A percentile compares a stretch with the other conserved stretches of the same genome.
Evolutionary conservation across 2,888 invertebrate genomes (phyloP).

Genomic region (Myopa tessellatipennis): DNA sequence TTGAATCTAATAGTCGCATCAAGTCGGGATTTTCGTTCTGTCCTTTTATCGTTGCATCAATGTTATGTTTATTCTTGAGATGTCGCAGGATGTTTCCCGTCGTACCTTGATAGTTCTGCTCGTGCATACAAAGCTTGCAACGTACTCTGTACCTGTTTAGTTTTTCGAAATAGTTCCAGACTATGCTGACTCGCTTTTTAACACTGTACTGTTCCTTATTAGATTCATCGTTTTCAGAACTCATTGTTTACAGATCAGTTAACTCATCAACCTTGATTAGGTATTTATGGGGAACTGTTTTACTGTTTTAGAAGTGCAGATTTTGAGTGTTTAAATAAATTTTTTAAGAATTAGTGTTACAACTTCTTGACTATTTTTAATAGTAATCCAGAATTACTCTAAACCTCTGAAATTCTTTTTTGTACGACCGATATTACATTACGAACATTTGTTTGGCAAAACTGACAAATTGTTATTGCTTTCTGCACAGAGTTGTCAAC

Average conservation of each 20-base stretch:
- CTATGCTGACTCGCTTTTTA: slow-evolving; percentile 46
- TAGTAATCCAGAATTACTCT: too few relatives aligned
- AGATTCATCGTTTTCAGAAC: slow-evolving; percentile 28
- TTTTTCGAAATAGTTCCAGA: slow-evolving; percentile 52
- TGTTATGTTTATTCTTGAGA: slow-evolving; percentile 48
- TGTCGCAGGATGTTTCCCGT: slow-evolving; percentile 52
- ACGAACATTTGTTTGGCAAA: too few relatives aligned
- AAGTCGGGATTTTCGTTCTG: slow-evolving; percentile 43
- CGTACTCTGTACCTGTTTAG: slow-evolving; percentile 45
- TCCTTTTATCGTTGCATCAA: slow-evolving; percentile 49
- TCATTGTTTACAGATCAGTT: background rate
- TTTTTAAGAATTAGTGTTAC: too few relatives aligned
- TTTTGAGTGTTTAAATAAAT: too few relatives aligned
- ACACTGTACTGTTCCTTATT: slow-evolving; percentile 21
- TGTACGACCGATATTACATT: too few relatives aligned
- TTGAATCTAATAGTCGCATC: slow-evolving; percentile 10
- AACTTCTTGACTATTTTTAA: too few relatives aligned
- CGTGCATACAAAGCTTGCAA: slow-evolving; percentile 48
- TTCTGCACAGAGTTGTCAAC: too few relatives aligned
- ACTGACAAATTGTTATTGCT: too few relatives aligned
- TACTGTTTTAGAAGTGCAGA: too few relatives aligned
- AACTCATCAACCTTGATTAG: background rate
- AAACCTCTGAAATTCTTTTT: too few relatives aligned
- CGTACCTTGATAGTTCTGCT: slow-evolving; percentile 51
- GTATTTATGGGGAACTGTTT: too few relatives aligned